A percentile compares a stretch with the other conserved stretches of the same genome.
Evolutionary conservation across 1,140 invertebrate species (phyloP).

Genomic region (Drosophila sulfurigaster): DNA sequence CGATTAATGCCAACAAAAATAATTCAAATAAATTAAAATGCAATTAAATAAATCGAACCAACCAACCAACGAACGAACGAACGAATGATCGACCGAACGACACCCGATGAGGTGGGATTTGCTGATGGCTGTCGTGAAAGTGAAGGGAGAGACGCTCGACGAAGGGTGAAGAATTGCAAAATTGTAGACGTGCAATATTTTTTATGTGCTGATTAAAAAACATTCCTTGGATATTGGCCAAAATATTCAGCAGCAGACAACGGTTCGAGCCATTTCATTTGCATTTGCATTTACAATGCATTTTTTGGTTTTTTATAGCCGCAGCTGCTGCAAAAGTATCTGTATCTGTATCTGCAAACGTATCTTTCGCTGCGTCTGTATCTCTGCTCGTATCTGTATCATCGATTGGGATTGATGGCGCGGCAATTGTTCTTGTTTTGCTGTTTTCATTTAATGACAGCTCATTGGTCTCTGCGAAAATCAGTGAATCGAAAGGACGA

Average conservation of each 20-base stretch:
- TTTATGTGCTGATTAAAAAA: conserved; percentile 84
- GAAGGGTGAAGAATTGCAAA: conserved; percentile 55
- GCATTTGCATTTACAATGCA: conserved; percentile 73
- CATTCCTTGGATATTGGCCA: conserved; percentile 84
- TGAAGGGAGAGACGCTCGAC: not conserved
- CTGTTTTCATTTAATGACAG: conserved; percentile 82
- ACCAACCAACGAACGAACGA: conserved; percentile 34
- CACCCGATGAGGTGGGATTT: conserved; percentile 28
- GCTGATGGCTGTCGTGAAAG: conserved; percentile 18
- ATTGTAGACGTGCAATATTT: conserved; percentile 82
- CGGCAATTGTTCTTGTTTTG: conserved; percentile 78
- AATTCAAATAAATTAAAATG: conserved; percentile 84
- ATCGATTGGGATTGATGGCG: conserved; percentile 79
- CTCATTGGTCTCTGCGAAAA: conserved; percentile 81
- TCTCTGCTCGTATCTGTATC: conserved; percentile 52
- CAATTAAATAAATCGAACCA: conserved; percentile 84
- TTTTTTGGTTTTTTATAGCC: conserved; percentile 47
- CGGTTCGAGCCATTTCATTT: conserved; percentile 66
- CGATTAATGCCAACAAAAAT: conserved; percentile 80
- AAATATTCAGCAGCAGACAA: conserved; percentile 70
- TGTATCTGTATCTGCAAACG: conserved; percentile 57
- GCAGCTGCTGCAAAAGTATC: conserved; percentile 34
- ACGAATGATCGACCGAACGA: conserved; percentile 36
- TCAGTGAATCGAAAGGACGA: conserved; percentile 23
- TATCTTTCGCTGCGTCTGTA: conserved; percentile 25